phyloP scores from a whole-genome alignment of 2,797 vertebrate species.

The Pseudomugil gertrudae region DNA sequence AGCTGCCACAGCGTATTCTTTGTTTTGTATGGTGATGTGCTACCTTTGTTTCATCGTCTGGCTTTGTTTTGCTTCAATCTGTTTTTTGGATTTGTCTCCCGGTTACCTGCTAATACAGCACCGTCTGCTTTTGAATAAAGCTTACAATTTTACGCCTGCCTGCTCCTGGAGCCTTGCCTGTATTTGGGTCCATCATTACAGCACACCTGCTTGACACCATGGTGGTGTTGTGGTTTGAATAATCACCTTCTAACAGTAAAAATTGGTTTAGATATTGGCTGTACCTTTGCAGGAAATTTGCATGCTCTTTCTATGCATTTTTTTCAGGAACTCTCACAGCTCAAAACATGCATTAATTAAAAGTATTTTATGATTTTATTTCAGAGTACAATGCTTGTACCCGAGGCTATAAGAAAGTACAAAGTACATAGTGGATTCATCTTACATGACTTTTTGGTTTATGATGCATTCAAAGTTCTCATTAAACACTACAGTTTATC shows the following conservation, averaged over 20 bases:
- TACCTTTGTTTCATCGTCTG: no score
- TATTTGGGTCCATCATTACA: neutral
- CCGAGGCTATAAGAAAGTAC: no score
- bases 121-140: constrained; percentile 5
- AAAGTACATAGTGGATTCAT: neutral
- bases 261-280: neutral
- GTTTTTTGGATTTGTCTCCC: neutral
- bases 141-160: neutral
- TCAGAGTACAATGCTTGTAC: no score
- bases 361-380: neutral
- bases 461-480: neutral
- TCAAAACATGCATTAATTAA: neutral
- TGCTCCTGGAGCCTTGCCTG: constrained; percentile 1
- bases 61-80: neutral
- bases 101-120: neutral
- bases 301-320: neutral
- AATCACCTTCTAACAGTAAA: neutral
- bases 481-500: neutral
- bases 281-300: neutral
- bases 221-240: neutral
- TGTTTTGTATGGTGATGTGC: neutral
- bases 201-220: neutral
- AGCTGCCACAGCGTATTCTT: neutral
- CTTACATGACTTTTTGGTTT: neutral
- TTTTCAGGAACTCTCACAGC: neutral